Evolutionary conservation across 2,888 invertebrate genomes (phyloP), one percentile per base, ranked within the genome.

Genomic region (Alcis repandata): DNA sequence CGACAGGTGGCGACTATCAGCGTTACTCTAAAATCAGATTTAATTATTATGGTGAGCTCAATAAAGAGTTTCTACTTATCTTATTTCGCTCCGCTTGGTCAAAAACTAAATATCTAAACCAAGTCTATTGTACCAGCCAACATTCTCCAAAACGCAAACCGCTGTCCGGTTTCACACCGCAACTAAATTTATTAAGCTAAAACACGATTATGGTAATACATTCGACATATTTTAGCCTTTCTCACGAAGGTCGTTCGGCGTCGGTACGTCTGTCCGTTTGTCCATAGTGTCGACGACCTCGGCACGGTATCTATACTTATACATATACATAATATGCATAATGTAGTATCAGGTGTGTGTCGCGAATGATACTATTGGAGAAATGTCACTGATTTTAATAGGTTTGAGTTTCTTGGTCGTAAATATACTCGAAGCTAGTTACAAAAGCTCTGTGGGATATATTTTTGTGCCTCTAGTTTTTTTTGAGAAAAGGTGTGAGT

Each of bases 191-290:
- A 87, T 84, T 70, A 77, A 80, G 79, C 75, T 80, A 76, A 80
- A 83, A 88, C 85, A 86, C 80, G 87, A 89, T 91, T 91, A 91
- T 92, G 90, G 73, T 80, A 92, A 91, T 91, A 71, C 57, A 81
- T 83, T 80, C 77, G 82, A 78, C 80, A 84, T 85, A 85, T 86
- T 84, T 86, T 74, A 81, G 79, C 72, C 77, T 79, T 89, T 91
- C 89, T 86, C 89, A 90, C 90, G 89, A 84, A 84, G 84, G 83
- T 75, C 82, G 77, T 67, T 45, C 69, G 91, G 92, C 90, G 92
- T 85, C 92, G 84, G 74, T 79, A 80, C 78, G 92, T 92, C 92
- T 92, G 85, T 82, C 76, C 59, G 92, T 92, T 91, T 92, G 85
- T 82, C 75, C 59, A 68, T 58, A 56, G 71, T 76, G 90, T 88